Percentiles rank a stretch among this genome's conserved stretches.
phyloP scores from a whole-genome alignment of 2,888 invertebrate genomes.

The Chesias legatella region DNA sequence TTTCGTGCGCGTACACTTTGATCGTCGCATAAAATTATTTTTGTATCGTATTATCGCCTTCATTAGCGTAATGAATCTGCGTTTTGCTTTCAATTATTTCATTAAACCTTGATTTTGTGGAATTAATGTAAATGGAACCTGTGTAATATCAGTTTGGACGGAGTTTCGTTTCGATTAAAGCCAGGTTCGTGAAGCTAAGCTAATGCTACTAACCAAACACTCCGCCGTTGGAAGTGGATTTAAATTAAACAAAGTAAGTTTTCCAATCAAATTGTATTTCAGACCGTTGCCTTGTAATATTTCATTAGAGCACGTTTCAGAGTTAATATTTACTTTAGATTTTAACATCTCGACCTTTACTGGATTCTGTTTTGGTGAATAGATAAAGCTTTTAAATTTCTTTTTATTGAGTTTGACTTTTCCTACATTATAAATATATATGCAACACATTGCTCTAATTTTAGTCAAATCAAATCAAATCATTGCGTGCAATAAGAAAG shows the following conservation, averaged over 20 bases:
- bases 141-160: conserved; percentile 8
- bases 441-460: no score
- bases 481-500: no score
- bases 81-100: conserved; percentile 19
- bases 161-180: conserved; percentile 19
- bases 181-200: conserved; percentile 20
- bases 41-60: conserved; percentile 22
- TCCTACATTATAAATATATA: no score
- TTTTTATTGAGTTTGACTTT: no score
- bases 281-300: conserved; percentile 27
- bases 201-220: conserved; percentile 30
- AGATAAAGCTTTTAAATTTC: no score
- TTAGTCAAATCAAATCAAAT: no score
- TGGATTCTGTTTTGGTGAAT: conserved; percentile 3
- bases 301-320: conserved; percentile 26
- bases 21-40: conserved; percentile 22
- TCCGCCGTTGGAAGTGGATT: conserved; percentile 22
- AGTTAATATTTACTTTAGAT: conserved; percentile 21
- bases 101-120: conserved; percentile 6
- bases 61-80: conserved; percentile 24
- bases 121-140: conserved; percentile 9
- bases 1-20: conserved; percentile 14
- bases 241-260: conserved; percentile 33
- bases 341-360: conserved; percentile 10
- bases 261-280: conserved; percentile 34